Evolutionary conservation across 2,888 invertebrate genomes (phyloP).

Genomic region (Antitype chi): DNA sequence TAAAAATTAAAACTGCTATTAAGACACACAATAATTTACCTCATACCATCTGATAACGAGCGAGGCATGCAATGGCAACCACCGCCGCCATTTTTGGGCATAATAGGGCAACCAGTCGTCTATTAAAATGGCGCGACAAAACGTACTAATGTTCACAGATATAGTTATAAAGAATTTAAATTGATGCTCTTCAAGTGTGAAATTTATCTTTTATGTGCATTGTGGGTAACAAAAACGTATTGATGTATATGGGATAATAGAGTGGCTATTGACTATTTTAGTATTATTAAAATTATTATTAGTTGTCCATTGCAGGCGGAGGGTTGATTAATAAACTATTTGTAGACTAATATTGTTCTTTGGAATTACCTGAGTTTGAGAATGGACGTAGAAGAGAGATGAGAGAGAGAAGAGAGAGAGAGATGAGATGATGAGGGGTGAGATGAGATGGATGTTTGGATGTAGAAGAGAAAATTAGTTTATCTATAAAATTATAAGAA

Average conservation of each 20-base stretch:
- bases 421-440: too few relatives aligned
- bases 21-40: slow-evolving; percentile 29
- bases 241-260: slow-evolving; percentile 59
- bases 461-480: too few relatives aligned
- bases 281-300: slow-evolving; percentile 39
- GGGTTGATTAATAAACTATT: slow-evolving; percentile 38
- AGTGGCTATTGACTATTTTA: slow-evolving; percentile 34
- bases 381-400: too few relatives aligned
- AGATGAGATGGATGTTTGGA: too few relatives aligned
- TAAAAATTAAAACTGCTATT: slow-evolving; percentile 14
- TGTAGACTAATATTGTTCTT: slow-evolving; percentile 13
- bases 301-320: slow-evolving; percentile 6
- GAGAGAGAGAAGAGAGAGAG: too few relatives aligned
- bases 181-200: slow-evolving; percentile 67
- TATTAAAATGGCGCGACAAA: slow-evolving; percentile 51
- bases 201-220: slow-evolving; percentile 59
- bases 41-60: slow-evolving; percentile 41
- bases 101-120: slow-evolving; percentile 50
- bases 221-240: slow-evolving; percentile 39
- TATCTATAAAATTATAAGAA: neutral
- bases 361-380: neutral
- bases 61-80: slow-evolving; percentile 25
- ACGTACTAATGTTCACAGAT: slow-evolving; percentile 52
- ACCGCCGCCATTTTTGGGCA: slow-evolving; percentile 70
- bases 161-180: slow-evolving; percentile 68